Conservation (phyloP, 2,797 vertebrate species). For the Coreius guichenoti region DNA sequence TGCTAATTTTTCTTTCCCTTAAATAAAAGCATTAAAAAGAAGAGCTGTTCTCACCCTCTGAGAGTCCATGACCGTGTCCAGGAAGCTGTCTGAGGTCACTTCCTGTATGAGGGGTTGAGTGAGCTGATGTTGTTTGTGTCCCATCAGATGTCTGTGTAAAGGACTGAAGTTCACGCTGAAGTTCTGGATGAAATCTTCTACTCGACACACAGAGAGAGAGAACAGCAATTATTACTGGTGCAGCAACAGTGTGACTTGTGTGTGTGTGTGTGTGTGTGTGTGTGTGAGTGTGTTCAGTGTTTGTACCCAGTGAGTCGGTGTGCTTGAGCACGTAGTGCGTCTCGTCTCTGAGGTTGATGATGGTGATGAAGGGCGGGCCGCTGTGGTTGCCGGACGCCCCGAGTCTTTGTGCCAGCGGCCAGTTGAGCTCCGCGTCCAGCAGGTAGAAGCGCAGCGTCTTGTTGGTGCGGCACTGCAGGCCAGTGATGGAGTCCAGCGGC, state of each 20-base stretch:
- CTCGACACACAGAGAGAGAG: constrained; percentile 18
- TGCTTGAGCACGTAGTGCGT: constrained; percentile 89
- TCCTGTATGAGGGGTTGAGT: constrained; percentile 82
- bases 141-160: constrained; percentile 89
- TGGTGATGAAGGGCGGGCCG: constrained; percentile 83
- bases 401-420: constrained; percentile 88
- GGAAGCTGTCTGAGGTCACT: constrained; percentile 87
- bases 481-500: constrained; percentile 76
- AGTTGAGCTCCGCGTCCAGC: constrained; percentile 89
- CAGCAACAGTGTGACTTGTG: neutral
- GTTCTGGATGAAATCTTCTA: constrained; percentile 94
- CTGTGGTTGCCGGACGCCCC: constrained; percentile 78
- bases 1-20: neutral
- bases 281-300: neutral
- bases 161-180: constrained; percentile 91
- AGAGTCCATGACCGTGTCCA: constrained; percentile 79
- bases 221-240: neutral
- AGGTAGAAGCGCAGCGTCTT: constrained; percentile 95
- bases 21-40: neutral
- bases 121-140: constrained; percentile 63
- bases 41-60: constrained; percentile 75
- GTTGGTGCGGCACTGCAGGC: constrained; percentile 92
- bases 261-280: constrained; percentile 45
- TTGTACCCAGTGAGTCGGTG: constrained; percentile 85
- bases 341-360: constrained; percentile 92